phyloP scores from a whole-genome alignment of 2,888 invertebrate genomes.

The Acrobeloides nanus region DNA sequence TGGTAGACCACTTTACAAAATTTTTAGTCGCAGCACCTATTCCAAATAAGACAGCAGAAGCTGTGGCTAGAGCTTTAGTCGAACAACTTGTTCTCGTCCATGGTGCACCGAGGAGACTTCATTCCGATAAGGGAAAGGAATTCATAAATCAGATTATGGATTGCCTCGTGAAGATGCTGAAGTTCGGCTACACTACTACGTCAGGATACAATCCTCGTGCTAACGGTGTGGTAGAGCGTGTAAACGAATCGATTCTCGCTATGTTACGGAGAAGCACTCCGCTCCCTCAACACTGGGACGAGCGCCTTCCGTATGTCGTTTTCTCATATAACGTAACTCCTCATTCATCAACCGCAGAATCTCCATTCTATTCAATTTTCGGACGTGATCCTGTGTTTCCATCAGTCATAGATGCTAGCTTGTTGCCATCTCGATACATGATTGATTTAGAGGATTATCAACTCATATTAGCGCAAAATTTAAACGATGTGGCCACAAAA shows the following conservation, averaged over 20 bases:
- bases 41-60: conserved; percentile 43
- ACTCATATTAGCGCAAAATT: conserved; percentile 6
- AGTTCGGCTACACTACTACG: conserved; percentile 15
- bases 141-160: conserved; percentile 19
- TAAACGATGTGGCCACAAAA: background rate
- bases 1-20: conserved; percentile 17
- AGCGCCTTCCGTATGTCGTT: conserved; percentile 14
- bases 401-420: conserved; percentile 4
- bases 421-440: conserved; percentile 5
- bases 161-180: conserved; percentile 15
- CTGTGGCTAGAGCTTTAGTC: conserved; percentile 36
- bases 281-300: conserved; percentile 19
- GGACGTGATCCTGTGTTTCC: conserved; percentile 13
- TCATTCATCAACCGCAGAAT: conserved; percentile 16
- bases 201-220: conserved; percentile 22
- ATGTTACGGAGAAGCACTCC: conserved; percentile 14
- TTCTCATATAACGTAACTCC: conserved; percentile 22
- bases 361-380: conserved; percentile 13
- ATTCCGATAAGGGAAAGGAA: conserved; percentile 34
- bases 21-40: conserved; percentile 37
- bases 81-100: conserved; percentile 22
- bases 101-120: conserved; percentile 27
- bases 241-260: conserved; percentile 13
- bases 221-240: conserved; percentile 26
- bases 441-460: conserved; percentile 8